Evolutionary conservation across 1,140 invertebrate species (phyloP).

Genomic region (Bombus vancouverensis): DNA sequence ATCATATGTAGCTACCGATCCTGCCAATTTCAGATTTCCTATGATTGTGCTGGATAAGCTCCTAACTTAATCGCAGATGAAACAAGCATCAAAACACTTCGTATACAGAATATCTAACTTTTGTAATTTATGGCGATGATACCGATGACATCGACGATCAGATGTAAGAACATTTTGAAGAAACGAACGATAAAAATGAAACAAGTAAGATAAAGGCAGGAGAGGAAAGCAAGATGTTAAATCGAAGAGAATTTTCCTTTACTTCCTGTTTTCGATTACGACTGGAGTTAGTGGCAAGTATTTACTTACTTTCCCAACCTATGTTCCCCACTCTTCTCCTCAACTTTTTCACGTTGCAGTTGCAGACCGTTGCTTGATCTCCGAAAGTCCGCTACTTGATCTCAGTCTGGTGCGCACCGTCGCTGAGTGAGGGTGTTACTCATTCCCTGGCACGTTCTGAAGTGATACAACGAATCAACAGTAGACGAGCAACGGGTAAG

Average conservation of each 20-base stretch:
- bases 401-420: conserved; percentile 66
- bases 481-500: conserved; percentile 46
- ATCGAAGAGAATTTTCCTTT: conserved; percentile 18
- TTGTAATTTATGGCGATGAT: neutral
- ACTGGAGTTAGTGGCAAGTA: neutral
- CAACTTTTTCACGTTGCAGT: conserved; percentile 40
- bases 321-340: neutral
- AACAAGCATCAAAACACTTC: neutral
- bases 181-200: neutral
- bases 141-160: neutral
- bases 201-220: neutral
- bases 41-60: neutral
- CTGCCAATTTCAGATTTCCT: conserved; percentile 6
- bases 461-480: neutral
- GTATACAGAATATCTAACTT: neutral
- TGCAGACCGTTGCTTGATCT: conserved; percentile 47
- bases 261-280: conserved; percentile 11
- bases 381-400: conserved; percentile 40
- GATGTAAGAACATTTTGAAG: neutral
- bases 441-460: conserved; percentile 11
- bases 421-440: conserved; percentile 48
- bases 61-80: neutral
- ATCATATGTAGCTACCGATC: conserved; percentile 17
- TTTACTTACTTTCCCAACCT: conserved; percentile 23
- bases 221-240: neutral